Conservation (phyloP, 1,140 invertebrate species). For the Brachionus paranguensis region DNA sequence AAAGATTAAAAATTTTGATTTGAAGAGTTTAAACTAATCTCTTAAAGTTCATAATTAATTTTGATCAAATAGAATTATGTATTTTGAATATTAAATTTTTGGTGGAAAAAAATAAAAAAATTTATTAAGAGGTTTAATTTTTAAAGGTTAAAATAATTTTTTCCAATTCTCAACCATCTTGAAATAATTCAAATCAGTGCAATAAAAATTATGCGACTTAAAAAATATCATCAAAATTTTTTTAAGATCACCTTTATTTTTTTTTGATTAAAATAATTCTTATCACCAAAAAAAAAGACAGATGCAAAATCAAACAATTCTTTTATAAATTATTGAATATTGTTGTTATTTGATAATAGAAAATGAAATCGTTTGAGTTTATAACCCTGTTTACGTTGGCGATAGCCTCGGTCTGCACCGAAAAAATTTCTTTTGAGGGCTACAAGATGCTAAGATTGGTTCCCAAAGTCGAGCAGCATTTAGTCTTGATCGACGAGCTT, state of each 20-base stretch:
- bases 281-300: not conserved
- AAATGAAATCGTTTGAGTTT: not conserved
- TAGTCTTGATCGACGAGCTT: not conserved
- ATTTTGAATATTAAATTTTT: not conserved
- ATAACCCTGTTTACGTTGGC: not conserved
- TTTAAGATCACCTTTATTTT: not conserved
- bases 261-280: not conserved
- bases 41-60: not conserved
- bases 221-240: too few species aligned
- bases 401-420: not conserved
- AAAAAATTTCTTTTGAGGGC: conserved; percentile 15
- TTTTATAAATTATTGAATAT: not conserved
- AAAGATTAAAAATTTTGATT: too few species aligned
- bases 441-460: not conserved
- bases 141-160: too few species aligned
- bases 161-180: too few species aligned
- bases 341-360: not conserved
- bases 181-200: too few species aligned
- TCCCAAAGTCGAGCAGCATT: not conserved
- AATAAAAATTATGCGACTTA: too few species aligned
- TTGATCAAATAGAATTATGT: not conserved
- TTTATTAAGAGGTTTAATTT: too few species aligned
- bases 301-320: not conserved
- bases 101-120: not conserved
- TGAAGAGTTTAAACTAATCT: not conserved